These are phyloP conservation scores for Platichthys stellatus DNA, from an alignment of 2,113 vertebrate genomes.

Conservation along the genomic window DNA sequence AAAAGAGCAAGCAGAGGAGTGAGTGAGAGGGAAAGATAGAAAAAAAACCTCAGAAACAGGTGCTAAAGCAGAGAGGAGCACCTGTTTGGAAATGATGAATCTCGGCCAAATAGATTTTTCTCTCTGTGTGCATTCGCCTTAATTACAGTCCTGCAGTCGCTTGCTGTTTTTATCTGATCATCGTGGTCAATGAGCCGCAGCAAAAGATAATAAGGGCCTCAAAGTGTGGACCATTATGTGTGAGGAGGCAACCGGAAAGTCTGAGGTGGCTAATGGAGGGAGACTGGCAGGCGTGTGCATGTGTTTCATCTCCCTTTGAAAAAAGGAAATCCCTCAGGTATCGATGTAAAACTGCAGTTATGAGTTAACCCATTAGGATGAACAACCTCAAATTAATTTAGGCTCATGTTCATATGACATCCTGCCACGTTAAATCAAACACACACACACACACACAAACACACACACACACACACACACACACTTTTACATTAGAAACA, in stretches of 20 bases:
- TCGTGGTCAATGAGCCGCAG: conserved; percentile 45
- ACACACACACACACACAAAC: too few species aligned
- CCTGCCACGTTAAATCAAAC: neutral
- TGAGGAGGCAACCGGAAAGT: neutral
- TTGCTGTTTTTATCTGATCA: conserved; percentile 49
- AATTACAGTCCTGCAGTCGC: conserved; percentile 28
- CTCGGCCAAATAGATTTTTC: conserved; percentile 11
- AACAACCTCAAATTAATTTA: neutral
- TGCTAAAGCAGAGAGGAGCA: conserved; percentile 28
- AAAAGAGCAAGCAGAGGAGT: conserved; percentile 18
- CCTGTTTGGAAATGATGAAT: conserved; percentile 50
- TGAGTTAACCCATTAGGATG: neutral
- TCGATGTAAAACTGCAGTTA: neutral
- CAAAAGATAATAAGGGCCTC: conserved; percentile 45
- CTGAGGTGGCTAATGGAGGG: neutral
- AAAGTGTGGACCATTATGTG: conserved; percentile 41
- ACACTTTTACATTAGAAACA: too few species aligned
- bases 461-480: too few species aligned
- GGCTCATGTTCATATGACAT: neutral
- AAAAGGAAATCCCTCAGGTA: neutral
- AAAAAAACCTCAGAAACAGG: conserved; percentile 20
- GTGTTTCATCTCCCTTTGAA: neutral
- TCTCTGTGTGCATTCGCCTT: conserved; percentile 8
- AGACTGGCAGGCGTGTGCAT: neutral
- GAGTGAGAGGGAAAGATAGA: conserved; percentile 16